Conservation (phyloP, 2,113 vertebrate species). For the Microcebus lehilahytsara region DNA sequence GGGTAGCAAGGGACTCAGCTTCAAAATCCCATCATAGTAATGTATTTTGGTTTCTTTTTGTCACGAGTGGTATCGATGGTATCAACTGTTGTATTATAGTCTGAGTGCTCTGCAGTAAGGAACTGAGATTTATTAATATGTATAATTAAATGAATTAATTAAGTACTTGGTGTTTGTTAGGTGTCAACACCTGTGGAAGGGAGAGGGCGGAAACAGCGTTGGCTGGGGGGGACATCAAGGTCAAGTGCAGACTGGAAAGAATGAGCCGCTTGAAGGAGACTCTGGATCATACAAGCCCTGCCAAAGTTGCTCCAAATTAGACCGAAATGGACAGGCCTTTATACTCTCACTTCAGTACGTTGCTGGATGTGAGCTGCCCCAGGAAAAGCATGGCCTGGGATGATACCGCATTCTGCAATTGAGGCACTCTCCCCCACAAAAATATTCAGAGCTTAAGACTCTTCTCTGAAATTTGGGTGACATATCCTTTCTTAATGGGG, state of each 20-base stretch:
- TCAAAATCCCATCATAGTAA: background rate
- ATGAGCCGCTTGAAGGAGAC: rapidly evolving
- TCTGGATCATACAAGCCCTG: background rate
- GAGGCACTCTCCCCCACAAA: background rate
- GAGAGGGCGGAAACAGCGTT: background rate
- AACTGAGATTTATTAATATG: background rate
- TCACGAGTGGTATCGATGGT: background rate
- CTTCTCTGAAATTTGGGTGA: background rate
- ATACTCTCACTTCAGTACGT: background rate
- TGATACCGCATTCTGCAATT: background rate
- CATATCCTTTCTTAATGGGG: background rate
- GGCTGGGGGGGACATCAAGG: background rate
- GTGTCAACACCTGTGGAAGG: background rate
- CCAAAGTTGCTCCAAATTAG: background rate
- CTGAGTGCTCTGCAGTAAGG: background rate
- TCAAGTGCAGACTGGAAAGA: background rate
- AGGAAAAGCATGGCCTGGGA: background rate
- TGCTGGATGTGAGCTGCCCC: background rate
- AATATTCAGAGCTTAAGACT: background rate
- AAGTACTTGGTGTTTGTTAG: background rate
- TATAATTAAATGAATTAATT: background rate
- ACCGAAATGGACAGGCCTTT: background rate
- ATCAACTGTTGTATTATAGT: background rate
- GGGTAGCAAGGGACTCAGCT: background rate
- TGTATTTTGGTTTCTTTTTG: background rate